phyloP scores from a whole-genome alignment of 2,888 invertebrate genomes.

The Lasius fuliginosus region DNA sequence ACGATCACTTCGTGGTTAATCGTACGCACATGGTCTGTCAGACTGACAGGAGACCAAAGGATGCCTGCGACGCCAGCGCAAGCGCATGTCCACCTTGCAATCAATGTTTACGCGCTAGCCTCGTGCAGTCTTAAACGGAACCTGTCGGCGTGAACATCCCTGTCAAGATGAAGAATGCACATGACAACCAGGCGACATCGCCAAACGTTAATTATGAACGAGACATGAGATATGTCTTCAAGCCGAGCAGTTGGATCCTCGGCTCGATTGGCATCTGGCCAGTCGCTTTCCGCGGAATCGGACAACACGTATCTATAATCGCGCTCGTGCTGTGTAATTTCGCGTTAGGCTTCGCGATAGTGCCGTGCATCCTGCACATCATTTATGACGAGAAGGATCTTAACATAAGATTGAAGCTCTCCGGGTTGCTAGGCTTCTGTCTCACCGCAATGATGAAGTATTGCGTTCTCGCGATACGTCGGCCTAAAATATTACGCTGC shows the following conservation, averaged over 20 bases:
- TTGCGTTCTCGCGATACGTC: slow-evolving; percentile 64
- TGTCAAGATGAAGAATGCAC: slow-evolving; percentile 31
- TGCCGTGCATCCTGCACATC: slow-evolving; percentile 74
- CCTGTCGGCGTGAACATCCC: slow-evolving; percentile 20
- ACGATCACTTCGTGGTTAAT: neutral
- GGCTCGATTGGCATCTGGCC: slow-evolving; percentile 76
- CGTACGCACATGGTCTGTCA: slow-evolving; percentile 12
- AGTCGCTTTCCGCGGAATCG: neutral
- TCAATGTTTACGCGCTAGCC: slow-evolving; percentile 47
- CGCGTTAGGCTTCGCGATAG: slow-evolving; percentile 72
- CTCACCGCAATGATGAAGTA: slow-evolving; percentile 75
- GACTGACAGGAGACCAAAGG: neutral
- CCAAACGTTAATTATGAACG: slow-evolving; percentile 11
- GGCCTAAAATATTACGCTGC: slow-evolving; percentile 69
- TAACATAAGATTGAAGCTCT: slow-evolving; percentile 62
- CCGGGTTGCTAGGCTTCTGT: slow-evolving; percentile 73
- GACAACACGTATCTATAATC: slow-evolving; percentile 24
- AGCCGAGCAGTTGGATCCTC: slow-evolving; percentile 68
- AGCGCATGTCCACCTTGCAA: slow-evolving; percentile 51
- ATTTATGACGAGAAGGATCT: slow-evolving; percentile 67
- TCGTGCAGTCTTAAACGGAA: slow-evolving; percentile 53
- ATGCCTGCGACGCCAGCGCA: slow-evolving; percentile 31
- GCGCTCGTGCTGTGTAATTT: slow-evolving; percentile 46
- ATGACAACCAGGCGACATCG: neutral
- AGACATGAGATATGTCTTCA: slow-evolving; percentile 49